Evolutionary conservation across 2,113 vertebrate genomes (phyloP), one percentile per base, ranked within the genome.

Genomic region (Trachemys scripta): DNA sequence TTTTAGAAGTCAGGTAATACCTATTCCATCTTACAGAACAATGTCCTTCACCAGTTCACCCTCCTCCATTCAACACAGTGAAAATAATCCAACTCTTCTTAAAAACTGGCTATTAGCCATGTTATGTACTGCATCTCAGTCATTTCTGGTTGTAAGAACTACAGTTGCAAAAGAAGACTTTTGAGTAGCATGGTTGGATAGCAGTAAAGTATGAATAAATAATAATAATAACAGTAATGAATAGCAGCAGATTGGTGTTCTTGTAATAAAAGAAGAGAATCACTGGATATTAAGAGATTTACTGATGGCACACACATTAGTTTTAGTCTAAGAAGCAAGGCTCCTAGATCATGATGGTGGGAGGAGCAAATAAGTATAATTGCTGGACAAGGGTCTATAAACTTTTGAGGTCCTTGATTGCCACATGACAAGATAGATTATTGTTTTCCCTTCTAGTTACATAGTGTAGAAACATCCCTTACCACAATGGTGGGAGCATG

Each of bases 111-210:
- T 84, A 69, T 3, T 10, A 47, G 22, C 2, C 84, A 42, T 47
- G 5, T 84, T 2, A 16, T 9, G 89, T 83, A 25, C 38, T 89
- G 3, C n/a, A 91, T 76, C 22, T 89, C 62, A 76, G 0, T 5
- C 49, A 65, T 7, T 79, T 83, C 82, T 91, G 22, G 11, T 85
- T 92, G 78, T 62, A 24, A 89, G 80, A 65, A 57, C 3, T 12
- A 49, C 2, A 2, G 84, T 0, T 45, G 59, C 25, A 1, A 13
- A 0, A 29, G 79, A 47, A 54, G 7, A 17, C 1, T 5, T 29
- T 16, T 82, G 42, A 8, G 49, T 31, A 65, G 54, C 54, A n/a
- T 54, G 6, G 3, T 31, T 1, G 6, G 59, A 50, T 65, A 80
- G 69, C 62, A 78, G 49, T 56, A 72, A 88, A 83, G 10, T 82